Base-by-base conservation (phyloP, 2,797 vertebrate genomes). In the Apodemus agrarius region DNA sequence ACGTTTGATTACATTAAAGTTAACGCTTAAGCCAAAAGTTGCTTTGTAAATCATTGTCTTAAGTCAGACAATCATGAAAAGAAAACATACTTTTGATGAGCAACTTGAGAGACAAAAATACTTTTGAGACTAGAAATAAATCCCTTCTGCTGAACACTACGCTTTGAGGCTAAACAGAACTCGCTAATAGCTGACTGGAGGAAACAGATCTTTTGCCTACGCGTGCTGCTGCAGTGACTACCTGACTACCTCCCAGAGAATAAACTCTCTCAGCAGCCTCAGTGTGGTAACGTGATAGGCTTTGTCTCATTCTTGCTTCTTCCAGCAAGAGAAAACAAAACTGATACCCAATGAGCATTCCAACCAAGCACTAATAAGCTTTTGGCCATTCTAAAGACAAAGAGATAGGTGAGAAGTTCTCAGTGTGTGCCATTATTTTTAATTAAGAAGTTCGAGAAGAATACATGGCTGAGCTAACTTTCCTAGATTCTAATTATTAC, bases 101-200 rank as follows among this genome's bases (percentile, higher is more conserved):
- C 57, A 93, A 76, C 3, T 37, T 87, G 92, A 92, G 52, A 83
- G 79, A 14, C 12, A 37, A 91, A 96, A 69, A 89, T n/a, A 74
- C 75, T 93, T 95, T 91, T 95, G 59, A 82, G 92, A 91, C 88
- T 90, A 91, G 65, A 72, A 96, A 46, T 84, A 29, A 16, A 69
- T 87, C 80, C 40, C 31, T 16, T 84, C 22, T 78, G 57, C 93
- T 97, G 92, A 96, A 43, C 40, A 59, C 65, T 89, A 43, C 61
- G 13, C 94, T 95, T 94, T 79, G 72, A 97, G 83, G 83, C 49
- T 91, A 67, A 97, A 82, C 88, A 96, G 88, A 96, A 88, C 82
- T 95, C 85, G 91, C 61, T 49, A 72, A 86, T 46, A 95, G 93
- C 91, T 97, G 95, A 97, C 59, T 75, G 89, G 76, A 57, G 83